phyloP scores from a whole-genome alignment of 2,113 vertebrate species.

The Gnathonemus longibarbis region DNA sequence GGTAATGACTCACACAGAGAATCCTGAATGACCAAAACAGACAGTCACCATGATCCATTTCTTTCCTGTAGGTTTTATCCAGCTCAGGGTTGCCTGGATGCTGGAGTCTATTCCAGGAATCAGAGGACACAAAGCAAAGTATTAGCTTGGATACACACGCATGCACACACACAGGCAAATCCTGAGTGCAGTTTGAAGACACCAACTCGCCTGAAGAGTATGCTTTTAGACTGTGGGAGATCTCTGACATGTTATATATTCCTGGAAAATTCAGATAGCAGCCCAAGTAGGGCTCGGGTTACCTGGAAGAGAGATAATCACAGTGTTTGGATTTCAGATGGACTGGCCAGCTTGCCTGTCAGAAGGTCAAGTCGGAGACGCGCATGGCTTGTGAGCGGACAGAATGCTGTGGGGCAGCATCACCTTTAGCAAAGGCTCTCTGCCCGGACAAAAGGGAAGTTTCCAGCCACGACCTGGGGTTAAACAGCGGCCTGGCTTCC shows the following conservation, averaged over 20 bases:
- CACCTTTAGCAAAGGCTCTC: background rate
- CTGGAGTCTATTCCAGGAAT: background rate
- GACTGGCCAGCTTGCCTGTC: background rate
- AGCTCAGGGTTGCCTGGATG: background rate
- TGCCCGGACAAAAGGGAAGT: background rate
- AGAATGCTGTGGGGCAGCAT: too few species aligned
- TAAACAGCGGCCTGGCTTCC: slow-evolving; percentile 19
- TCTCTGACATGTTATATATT: background rate
- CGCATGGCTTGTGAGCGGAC: background rate
- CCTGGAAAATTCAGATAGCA: background rate
- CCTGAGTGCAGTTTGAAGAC: background rate
- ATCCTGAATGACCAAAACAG: background rate
- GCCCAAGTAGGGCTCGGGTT: background rate
- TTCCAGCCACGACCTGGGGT: slow-evolving; percentile 11
- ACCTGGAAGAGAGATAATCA: background rate
- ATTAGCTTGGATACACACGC: background rate
- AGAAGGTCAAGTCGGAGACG: background rate
- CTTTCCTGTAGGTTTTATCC: background rate
- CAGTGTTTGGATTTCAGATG: background rate
- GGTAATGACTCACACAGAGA: background rate
- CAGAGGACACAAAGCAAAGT: background rate
- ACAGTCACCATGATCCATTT: background rate
- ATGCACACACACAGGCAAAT: background rate
- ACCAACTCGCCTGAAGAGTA: background rate
- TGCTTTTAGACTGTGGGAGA: background rate